These are phyloP conservation scores for Porites evermanni DNA, from an alignment of 92 coral and sea anemone genomes.

Conservation along the genomic window DNA sequence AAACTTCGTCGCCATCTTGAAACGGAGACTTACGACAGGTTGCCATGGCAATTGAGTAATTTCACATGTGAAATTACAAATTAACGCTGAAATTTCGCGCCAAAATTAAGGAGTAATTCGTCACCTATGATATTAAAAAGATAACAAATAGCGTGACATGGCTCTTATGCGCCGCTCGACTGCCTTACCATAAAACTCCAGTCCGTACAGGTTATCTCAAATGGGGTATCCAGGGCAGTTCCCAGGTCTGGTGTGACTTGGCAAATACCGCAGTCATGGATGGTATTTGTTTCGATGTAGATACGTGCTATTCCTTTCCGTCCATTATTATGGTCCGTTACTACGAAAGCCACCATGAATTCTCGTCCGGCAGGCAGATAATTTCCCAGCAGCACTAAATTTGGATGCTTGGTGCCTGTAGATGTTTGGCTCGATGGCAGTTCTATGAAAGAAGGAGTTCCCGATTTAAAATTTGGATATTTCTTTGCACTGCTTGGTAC, in stretches of 20 bases:
- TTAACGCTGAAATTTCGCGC: too few species aligned
- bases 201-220: slow-evolving; percentile 52
- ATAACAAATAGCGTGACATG: too few species aligned
- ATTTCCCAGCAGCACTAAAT: slow-evolving; percentile 42
- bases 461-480: background rate
- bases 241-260: slow-evolving; percentile 57
- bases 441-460: background rate
- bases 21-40: too few species aligned
- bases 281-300: slow-evolving; percentile 53
- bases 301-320: slow-evolving; percentile 57
- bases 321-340: background rate
- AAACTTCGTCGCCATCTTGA: too few species aligned
- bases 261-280: slow-evolving; percentile 54
- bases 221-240: slow-evolving; percentile 61
- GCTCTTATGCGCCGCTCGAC: too few species aligned
- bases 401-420: slow-evolving; percentile 49
- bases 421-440: slow-evolving; percentile 39
- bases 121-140: too few species aligned
- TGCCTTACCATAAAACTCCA: slow-evolving; percentile 57
- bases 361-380: slow-evolving; percentile 39
- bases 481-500: slow-evolving; percentile 7
- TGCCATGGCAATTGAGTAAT: too few species aligned
- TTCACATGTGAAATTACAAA: too few species aligned
- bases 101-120: too few species aligned
- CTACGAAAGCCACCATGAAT: slow-evolving; percentile 25